Evolutionary conservation across 2,888 invertebrate genomes (phyloP).

Genomic region (Linyphia triangularis): DNA sequence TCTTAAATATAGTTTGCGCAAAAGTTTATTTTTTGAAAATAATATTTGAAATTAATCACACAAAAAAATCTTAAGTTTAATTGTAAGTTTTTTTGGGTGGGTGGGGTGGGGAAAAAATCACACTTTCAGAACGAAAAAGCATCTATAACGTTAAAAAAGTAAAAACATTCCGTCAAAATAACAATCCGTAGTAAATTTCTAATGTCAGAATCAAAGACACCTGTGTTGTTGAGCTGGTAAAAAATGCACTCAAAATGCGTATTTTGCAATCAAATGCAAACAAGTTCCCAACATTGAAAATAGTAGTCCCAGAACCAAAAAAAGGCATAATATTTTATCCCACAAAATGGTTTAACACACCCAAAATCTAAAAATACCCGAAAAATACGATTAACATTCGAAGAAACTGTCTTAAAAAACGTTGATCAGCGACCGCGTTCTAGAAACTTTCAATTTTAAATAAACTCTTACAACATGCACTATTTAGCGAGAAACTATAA

Average conservation of each 20-base stretch:
- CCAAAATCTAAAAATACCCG: background rate
- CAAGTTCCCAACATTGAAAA: constrained; percentile 51
- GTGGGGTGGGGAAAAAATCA: no score
- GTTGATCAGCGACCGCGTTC: background rate
- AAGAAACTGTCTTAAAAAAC: background rate
- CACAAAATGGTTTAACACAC: background rate
- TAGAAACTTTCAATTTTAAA: background rate
- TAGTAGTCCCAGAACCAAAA: background rate
- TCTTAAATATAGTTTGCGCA: no score
- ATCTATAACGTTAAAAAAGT: no score
- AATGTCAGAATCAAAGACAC: background rate
- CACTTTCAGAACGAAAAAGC: no score
- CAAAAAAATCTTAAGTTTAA: no score
- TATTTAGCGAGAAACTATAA: background rate
- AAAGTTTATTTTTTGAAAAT: no score
- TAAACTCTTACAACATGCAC: background rate
- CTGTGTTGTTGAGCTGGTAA: background rate
- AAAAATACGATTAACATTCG: background rate
- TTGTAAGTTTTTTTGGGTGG: no score
- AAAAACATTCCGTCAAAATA: no score
- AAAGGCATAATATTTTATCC: background rate
- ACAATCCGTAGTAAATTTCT: background rate
- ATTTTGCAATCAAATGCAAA: constrained; percentile 28
- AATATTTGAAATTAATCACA: no score
- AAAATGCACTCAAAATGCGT: constrained; percentile 46